Base-by-base conservation (phyloP, 2,888 invertebrate species). In the Pollenia angustigena region DNA sequence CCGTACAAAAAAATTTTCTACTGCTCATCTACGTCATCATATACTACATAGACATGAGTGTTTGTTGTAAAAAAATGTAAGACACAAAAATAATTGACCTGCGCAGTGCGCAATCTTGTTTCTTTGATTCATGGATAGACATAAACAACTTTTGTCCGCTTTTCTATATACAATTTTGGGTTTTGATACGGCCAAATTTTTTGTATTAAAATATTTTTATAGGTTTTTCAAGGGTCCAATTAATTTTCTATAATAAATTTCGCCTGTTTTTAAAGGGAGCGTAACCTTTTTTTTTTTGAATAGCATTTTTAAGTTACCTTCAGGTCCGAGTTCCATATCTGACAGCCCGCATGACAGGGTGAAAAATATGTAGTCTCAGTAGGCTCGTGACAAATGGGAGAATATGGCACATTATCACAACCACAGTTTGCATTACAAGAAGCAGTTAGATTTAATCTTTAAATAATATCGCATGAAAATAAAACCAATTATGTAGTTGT, bases 341-440 rank as follows among this genome's bases (percentile, higher is more conserved):
- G 93, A 88, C 96, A 97, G 0, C 96, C 96, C 0, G 96, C 96
- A 90, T 96, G 96, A 89, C 97, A 97, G 0, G 96, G 95, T 0
- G 96, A 96, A 92, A 95, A 96, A 90, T 94, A 96, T 1, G 96
- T 95, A 14, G 94, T 94, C 74, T 92, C 93, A 0, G 94, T 94
- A 14, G 94, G 92, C 56, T 94, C 93, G 88, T 95, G 94, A 89
- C 96, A 96, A 0, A 96, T 95, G 0, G 96, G 96, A 4, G 95
- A 94, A 91, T 95, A 96, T 86, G 94, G 94, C 8, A 95, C 93
- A 23, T 93, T 92, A 3, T 94, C 94, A 90, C 96, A 96, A 48
- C 94, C 94, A 91, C 96, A 96, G 69, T 94, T 94, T 1, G 88
- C 82, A 91, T 96, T 96, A 91, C 96, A 96, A 0, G 89, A 86